phyloP scores from a whole-genome alignment of 2,888 invertebrate species.

The Agrenia bidenticulata region DNA sequence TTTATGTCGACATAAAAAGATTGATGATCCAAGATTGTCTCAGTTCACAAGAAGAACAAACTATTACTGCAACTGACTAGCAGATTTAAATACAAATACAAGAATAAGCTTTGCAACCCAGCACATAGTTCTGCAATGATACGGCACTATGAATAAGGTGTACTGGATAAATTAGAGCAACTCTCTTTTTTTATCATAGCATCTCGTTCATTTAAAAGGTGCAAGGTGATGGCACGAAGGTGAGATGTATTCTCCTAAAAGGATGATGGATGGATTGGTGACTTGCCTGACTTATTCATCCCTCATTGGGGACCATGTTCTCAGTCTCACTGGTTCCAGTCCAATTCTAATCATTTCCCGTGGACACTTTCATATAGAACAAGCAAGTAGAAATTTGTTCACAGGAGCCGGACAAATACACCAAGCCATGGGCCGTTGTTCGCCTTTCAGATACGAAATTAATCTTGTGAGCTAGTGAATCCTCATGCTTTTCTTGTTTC shows the following conservation, averaged over 20 bases:
- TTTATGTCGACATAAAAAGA: too few relatives aligned
- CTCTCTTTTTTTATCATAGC: too few relatives aligned
- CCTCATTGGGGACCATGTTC: too few relatives aligned
- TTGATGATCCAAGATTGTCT: too few relatives aligned
- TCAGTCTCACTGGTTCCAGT: too few relatives aligned
- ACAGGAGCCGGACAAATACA: neutral
- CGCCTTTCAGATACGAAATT: neutral
- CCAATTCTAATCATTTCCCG: constrained; percentile 11
- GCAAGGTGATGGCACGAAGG: neutral
- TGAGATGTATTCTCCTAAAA: neutral
- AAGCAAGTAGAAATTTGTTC: neutral
- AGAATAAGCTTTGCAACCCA: too few relatives aligned
- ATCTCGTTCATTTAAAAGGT: neutral
- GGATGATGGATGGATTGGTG: constrained; percentile 26
- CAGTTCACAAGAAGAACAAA: too few relatives aligned
- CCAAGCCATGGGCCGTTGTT: neutral
- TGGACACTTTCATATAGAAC: constrained; percentile 16
- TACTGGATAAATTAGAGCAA: too few relatives aligned
- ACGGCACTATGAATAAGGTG: too few relatives aligned
- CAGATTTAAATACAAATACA: too few relatives aligned
- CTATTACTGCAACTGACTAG: too few relatives aligned
- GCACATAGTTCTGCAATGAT: too few relatives aligned
- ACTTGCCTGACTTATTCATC: constrained; percentile 14
- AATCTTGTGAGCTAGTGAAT: constrained; percentile 14
- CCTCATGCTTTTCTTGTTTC: constrained; percentile 19